Evolutionary conservation across 2,888 invertebrate species (phyloP), one percentile per base, ranked within the genome.

Genomic region (Drosophila multiciliata): DNA sequence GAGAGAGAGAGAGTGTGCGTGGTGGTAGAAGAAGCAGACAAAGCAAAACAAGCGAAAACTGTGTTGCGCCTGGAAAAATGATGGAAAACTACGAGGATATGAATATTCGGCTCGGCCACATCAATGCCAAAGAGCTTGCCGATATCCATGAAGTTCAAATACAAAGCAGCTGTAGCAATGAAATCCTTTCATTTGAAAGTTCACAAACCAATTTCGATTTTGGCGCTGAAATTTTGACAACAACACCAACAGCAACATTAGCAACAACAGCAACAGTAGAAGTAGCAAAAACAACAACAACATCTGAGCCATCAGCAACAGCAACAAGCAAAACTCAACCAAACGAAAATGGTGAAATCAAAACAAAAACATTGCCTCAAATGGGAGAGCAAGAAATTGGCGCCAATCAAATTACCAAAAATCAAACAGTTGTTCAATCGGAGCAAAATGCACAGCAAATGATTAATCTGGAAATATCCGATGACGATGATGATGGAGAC

Each of bases 151-250:
- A 84, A 33, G 60, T 87, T 29, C 75, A 73, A 57, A 26, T 78
- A 3, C 77, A 76, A 15, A 52, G 60, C 2, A 42, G 54, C 7
- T 60, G 49, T 38, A 69, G 48, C 50, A 69, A 75, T 29, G 69
- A 72, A 35, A 64, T 75, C 20, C 68, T 73, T 29, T 63, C 49
- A 40, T 82, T 75, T 60, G 71, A 73, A 8, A 73, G 61, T 48
- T 59, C 76, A 33, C 74, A 82, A 62, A 12, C 74, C 29, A 83
- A 79, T 67, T 86, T 90, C 42, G 81, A 84, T 89, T 92, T 91
- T 92, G 91, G 92, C 92, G 91, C 92, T 87, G 91, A 92, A 91
- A 89, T 92, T 75, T 68, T 85, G 58, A 83, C 79, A 73, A 78
- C 87, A 82, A 78, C 87, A 82, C 29, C 40, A 80, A 80, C 61